Evolutionary conservation across 1,140 invertebrate genomes (phyloP), one percentile per base, ranked within the genome.

Genomic region (Adoxophyes honmai): DNA sequence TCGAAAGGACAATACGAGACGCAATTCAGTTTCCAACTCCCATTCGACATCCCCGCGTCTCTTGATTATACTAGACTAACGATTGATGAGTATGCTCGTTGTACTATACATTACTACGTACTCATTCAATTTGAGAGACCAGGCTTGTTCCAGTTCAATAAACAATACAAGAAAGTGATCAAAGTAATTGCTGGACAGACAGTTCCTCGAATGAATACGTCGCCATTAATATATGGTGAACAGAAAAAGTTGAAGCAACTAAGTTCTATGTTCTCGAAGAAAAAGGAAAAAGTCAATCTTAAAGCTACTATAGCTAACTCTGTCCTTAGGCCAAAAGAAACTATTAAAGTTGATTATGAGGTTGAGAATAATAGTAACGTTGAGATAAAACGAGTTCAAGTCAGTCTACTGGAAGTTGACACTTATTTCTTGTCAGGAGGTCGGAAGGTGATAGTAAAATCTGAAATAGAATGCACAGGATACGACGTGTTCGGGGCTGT

Each of bases 251-350:
- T 60, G 10, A 18, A 51, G 1, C 33, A 60, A 36, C 11, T 14
- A 4, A 8, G 0, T 6, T 8, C 38, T 5, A 1, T 42, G 3
- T 55, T 55, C 15, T 15, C 18, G 6, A 15, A 15, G 4, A 42
- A 34, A 33, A 55, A 52, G 28, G 35, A 13, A 16, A 37, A 37
- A 4, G 16, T 60, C 1, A 37, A 37, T 10, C 2, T 60, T 33
- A 60, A 60, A 44, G 58, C 58, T 28, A 34, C 7, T 55, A 55
- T 60, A 11, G 11, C 44, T 9, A 54, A 54, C 15, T 60, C 58
- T 0, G 52, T 60, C 4, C 39, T 51, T 13, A 1, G 7, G 4
- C 38, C 37, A 13, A 38, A 39, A 28, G 58, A 42, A 0, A 48
- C 6, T 15, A 10, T 60, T 1, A 34, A 55, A 28, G 11, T 60